Base-by-base conservation (phyloP, 2,113 vertebrate species). In the Ornithorhynchus anatinus region DNA sequence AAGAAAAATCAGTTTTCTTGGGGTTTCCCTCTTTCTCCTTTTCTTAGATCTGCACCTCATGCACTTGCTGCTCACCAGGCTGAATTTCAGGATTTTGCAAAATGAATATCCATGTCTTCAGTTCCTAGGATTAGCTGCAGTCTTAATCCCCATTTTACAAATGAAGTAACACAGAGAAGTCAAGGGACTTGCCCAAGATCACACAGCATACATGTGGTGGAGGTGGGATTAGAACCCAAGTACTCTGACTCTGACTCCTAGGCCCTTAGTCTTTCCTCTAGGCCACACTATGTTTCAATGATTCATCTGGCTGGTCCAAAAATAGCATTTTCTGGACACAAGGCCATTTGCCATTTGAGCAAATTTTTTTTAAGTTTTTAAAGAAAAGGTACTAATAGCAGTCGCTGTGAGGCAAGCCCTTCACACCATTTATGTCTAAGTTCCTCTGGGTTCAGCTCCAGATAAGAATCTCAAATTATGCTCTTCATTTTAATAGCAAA, bases 361-460 rank as follows among this genome's bases (percentile, higher is more conserved):
- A 29, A 81, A 75, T 85, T 80, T 84, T 84, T 75, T 27, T 50
- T 50, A 27, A n/a, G n/a, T n/a, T n/a, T n/a, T n/a, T n/a, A n/a
- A n/a, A n/a, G n/a, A n/a, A n/a, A 85, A 84, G 78, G 75, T 85
- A 72, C 53, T 77, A 85, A 85, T 85, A 66, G 44, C 57, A 67
- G 64, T 8, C 72, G 75, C 84, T 79, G 72, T 73, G 80, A 81
- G 75, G 77, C 78, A 88, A 88, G 81, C 84, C 84, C 75, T 70
- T 53, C 57, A 85, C 83, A 79, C 81, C 69, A 68, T 80, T 75
- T 86, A 81, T 73, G 78, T 80, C 75, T 63, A 67, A 75, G 74
- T 69, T 69, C 37, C 47, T 79, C 75, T 69, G 56, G 68, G 66
- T 40, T 85, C 66, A 68, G 53, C 67, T 70, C 74, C 67, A 81